A percentile compares a stretch with the other conserved stretches of the same genome.
Conservation (phyloP, 2,797 vertebrate species). For the Oreochromis mossambicus region DNA sequence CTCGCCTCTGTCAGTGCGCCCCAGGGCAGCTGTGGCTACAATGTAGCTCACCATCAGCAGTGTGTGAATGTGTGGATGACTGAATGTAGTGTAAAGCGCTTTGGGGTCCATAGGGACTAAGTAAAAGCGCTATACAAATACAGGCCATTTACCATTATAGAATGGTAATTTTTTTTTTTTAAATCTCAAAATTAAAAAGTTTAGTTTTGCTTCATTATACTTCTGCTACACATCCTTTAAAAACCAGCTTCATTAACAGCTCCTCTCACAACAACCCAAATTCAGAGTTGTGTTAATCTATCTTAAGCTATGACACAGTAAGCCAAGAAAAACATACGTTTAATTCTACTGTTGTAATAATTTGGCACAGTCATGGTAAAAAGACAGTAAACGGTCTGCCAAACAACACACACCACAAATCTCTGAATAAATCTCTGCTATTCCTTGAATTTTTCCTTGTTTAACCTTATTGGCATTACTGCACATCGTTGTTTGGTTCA, state of each 20-base stretch:
- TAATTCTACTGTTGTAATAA: background rate
- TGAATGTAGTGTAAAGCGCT: background rate
- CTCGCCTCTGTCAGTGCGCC: background rate
- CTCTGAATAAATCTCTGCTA: background rate
- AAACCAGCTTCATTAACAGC: background rate
- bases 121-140: background rate
- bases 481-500: background rate
- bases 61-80: background rate
- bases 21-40: background rate
- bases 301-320: accelerated
- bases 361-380: background rate
- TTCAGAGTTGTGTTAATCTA: accelerated
- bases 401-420: background rate
- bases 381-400: background rate
- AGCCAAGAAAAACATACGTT: accelerated
- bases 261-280: accelerated
- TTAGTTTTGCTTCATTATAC: background rate
- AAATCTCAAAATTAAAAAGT: background rate
- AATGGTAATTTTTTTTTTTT: background rate
- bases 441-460: accelerated
- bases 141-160: too few relatives aligned
- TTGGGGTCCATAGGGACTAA: background rate
- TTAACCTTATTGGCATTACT: background rate
- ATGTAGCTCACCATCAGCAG: background rate
- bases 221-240: background rate